Percentiles rank a stretch among this genome's conserved stretches.
Evolutionary conservation across 2,113 vertebrate genomes (phyloP).

Genomic region (Pungitius pungitius): DNA sequence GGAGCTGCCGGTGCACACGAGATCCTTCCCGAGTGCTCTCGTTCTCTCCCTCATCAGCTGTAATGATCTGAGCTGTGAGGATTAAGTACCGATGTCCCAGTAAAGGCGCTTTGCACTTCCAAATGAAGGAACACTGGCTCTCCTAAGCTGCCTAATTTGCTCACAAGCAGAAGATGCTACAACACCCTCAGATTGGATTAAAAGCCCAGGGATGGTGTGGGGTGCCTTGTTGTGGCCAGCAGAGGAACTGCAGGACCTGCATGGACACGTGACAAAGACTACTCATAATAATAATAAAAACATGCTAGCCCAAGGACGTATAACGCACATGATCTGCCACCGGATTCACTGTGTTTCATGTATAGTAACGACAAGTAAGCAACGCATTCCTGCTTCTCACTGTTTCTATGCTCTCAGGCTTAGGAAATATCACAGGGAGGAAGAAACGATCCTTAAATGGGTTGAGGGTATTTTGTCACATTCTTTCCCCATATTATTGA

Average conservation of each 20-base stretch:
- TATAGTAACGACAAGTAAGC: slow-evolving; percentile 18
- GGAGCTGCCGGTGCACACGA: slow-evolving; percentile 18
- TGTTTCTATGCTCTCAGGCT: slow-evolving; percentile 48
- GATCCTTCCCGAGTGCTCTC: slow-evolving; percentile 29
- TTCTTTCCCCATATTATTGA: slow-evolving; percentile 47
- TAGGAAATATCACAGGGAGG: slow-evolving; percentile 30
- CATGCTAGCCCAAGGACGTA: background rate
- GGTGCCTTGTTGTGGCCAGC: slow-evolving; percentile 66
- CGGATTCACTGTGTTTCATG: slow-evolving; percentile 19
- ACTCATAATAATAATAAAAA: slow-evolving; percentile 16
- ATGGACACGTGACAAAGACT: too few species aligned
- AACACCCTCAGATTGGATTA: slow-evolving; percentile 40
- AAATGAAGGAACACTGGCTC: slow-evolving; percentile 71
- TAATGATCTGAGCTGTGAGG: slow-evolving; percentile 67
- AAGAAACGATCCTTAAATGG: slow-evolving; percentile 63
- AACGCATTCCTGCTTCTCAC: slow-evolving; percentile 39
- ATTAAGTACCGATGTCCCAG: slow-evolving; percentile 74
- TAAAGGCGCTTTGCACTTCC: slow-evolving; percentile 73
- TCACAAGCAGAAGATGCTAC: slow-evolving; percentile 57
- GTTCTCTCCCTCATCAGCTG: slow-evolving; percentile 55
- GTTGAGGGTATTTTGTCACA: slow-evolving; percentile 62
- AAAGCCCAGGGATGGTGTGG: slow-evolving; percentile 35
- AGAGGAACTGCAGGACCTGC: slow-evolving; percentile 50
- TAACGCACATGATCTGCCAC: slow-evolving; percentile 25
- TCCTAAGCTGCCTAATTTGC: slow-evolving; percentile 75